Evolutionary conservation across 2,888 invertebrate genomes (phyloP).

Genomic region (Trissoscelio sp.): DNA sequence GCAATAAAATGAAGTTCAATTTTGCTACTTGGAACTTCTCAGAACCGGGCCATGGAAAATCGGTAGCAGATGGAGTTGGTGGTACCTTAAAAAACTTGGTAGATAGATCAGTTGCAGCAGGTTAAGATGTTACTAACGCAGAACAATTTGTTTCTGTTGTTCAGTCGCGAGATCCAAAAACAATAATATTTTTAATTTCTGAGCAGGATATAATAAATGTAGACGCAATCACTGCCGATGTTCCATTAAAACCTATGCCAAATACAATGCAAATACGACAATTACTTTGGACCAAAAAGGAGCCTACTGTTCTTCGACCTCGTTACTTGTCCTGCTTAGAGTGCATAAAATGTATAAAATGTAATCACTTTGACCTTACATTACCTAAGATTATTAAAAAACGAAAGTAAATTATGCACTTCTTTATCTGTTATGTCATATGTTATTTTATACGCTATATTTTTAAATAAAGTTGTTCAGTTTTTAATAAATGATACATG

Average conservation of each 20-base stretch:
- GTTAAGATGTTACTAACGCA: neutral
- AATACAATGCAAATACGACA: conserved; percentile 2
- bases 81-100: neutral
- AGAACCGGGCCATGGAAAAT: conserved; percentile 24
- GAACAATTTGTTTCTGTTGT: neutral
- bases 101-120: neutral
- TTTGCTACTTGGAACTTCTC: conserved; percentile 9
- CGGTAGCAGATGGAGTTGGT: conserved; percentile 15
- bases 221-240: too few relatives aligned
- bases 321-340: neutral
- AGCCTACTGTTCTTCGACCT: neutral
- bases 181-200: neutral
- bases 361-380: neutral
- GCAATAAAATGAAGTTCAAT: neutral
- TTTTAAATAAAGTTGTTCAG: too few relatives aligned
- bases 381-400: too few relatives aligned
- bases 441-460: too few relatives aligned
- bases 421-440: too few relatives aligned
- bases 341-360: too few relatives aligned
- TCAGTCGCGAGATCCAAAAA: neutral
- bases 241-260: neutral
- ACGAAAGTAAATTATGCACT: too few relatives aligned
- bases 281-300: neutral
- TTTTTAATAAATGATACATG: too few relatives aligned
- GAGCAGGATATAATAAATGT: too few relatives aligned